These are phyloP conservation scores for Atherinosoma microstoma DNA, from an alignment of 2,797 vertebrate genomes.

Conservation along the genomic window DNA sequence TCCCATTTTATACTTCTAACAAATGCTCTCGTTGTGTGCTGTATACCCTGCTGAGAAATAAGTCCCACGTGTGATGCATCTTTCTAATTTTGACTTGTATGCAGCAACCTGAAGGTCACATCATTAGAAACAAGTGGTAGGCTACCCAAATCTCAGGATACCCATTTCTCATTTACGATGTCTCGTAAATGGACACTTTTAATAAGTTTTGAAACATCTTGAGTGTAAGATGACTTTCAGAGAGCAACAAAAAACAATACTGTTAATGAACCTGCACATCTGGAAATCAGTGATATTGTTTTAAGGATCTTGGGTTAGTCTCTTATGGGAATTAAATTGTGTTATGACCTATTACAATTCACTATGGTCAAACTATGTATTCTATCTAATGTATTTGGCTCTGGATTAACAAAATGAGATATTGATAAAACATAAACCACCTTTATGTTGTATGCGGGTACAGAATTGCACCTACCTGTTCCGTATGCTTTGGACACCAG, in stretches of 20 bases:
- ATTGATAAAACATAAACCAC: not conserved
- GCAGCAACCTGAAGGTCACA: conserved; percentile 32
- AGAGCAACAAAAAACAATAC: not conserved
- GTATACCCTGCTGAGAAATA: not conserved
- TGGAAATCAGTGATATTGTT: not conserved
- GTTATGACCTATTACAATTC: not conserved
- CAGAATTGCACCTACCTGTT: conserved; percentile 89
- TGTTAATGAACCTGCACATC: not conserved
- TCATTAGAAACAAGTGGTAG: conserved; percentile 7
- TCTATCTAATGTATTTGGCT: not conserved
- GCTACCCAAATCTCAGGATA: not conserved
- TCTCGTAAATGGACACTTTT: not conserved
- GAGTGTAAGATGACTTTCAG: not conserved
- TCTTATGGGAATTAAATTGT: not conserved
- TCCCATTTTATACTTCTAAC: not conserved
- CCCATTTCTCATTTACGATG: not conserved
- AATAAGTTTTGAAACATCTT: not conserved
- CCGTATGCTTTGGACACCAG: conserved; percentile 95
- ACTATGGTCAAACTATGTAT: not conserved
- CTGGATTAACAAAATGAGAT: not conserved
- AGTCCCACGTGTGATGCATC: not conserved
- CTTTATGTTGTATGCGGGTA: not conserved
- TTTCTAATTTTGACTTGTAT: conserved; percentile 33
- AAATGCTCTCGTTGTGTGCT: not conserved
- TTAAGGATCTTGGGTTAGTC: not conserved